These are phyloP conservation scores for Chiridota heheva DNA, from an alignment of 35 echinoderm and acorn worm species.

Conservation along the genomic window DNA sequence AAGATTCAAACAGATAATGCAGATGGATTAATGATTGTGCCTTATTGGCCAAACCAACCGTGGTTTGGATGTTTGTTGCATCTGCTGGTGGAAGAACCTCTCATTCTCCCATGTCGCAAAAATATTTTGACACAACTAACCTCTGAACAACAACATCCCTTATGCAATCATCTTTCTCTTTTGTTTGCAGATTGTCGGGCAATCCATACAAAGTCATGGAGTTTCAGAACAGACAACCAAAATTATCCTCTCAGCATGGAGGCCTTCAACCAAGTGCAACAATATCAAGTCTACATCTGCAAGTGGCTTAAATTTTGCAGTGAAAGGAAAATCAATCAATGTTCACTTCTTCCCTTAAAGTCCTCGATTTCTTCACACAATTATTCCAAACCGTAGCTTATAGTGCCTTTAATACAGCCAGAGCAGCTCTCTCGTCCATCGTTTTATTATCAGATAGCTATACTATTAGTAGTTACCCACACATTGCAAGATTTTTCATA, in stretches of 20 bases:
- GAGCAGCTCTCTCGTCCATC: not conserved
- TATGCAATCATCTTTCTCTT: constrained; percentile 13
- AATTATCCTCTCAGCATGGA: constrained; percentile 41
- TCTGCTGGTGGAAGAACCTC: constrained; percentile 16
- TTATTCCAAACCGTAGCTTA: constrained; percentile 1
- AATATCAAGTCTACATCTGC: constrained; percentile 31
- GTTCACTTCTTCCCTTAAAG: not conserved
- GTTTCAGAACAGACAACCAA: constrained; percentile 24
- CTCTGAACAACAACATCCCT: not conserved
- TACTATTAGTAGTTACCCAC: not conserved
- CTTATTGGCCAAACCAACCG: constrained; percentile 33
- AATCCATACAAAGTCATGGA: not conserved
- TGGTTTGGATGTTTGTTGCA: constrained; percentile 33
- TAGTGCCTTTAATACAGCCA: constrained; percentile 23
- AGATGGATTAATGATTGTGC: constrained; percentile 35
- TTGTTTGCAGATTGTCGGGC: constrained; percentile 40
- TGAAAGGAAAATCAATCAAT: not conserved
- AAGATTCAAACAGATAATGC: constrained; percentile 29
- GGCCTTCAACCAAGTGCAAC: constrained; percentile 26
- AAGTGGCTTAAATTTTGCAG: constrained; percentile 43
- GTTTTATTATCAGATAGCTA: not conserved
- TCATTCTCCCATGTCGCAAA: not conserved
- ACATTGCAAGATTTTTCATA: constrained; percentile 18
- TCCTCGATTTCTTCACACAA: not conserved
- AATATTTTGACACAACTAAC: not conserved